Conservation (phyloP, 2,888 invertebrate genomes). For the Orthosia cruda region DNA sequence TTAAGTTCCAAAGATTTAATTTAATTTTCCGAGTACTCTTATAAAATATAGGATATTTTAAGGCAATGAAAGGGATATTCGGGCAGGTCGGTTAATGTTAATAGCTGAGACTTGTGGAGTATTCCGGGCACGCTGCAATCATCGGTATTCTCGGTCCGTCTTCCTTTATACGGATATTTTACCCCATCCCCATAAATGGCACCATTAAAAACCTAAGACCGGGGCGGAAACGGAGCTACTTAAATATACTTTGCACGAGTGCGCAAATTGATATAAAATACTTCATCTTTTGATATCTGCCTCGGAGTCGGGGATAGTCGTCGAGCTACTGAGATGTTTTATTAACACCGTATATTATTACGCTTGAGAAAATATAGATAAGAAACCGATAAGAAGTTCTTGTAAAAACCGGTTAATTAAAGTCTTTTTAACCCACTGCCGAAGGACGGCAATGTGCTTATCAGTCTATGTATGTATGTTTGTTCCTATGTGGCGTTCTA, state of each 20-base stretch:
- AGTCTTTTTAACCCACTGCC: too few relatives aligned
- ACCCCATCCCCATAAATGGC: constrained; percentile 85
- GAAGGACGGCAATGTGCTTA: too few relatives aligned
- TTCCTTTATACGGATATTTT: constrained; percentile 84
- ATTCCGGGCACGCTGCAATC: constrained; percentile 80
- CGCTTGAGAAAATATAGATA: constrained; percentile 36
- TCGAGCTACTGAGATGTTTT: constrained; percentile 63
- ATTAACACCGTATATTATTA: constrained; percentile 56
- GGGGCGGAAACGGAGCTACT: constrained; percentile 81
- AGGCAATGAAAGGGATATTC: constrained; percentile 65
- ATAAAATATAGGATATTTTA: constrained; percentile 64
- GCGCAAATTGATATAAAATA: constrained; percentile 90
- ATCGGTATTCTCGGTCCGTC: constrained; percentile 81
- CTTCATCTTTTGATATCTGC: constrained; percentile 85
- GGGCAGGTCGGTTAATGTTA: constrained; percentile 69
- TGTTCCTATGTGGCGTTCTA: too few relatives aligned
- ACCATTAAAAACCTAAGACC: constrained; percentile 88
- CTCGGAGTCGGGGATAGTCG: constrained; percentile 69
- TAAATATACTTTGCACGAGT: constrained; percentile 89
- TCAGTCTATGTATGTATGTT: too few relatives aligned
- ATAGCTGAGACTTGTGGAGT: constrained; percentile 65
- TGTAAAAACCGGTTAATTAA: not conserved
- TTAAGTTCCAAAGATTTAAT: constrained; percentile 56
- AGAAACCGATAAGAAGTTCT: constrained; percentile 18
- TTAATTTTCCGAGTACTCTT: constrained; percentile 51